Evolutionary conservation across 2,113 vertebrate genomes (phyloP), one percentile per base, ranked within the genome.

Genomic region (Neodontobutis hainanensis): DNA sequence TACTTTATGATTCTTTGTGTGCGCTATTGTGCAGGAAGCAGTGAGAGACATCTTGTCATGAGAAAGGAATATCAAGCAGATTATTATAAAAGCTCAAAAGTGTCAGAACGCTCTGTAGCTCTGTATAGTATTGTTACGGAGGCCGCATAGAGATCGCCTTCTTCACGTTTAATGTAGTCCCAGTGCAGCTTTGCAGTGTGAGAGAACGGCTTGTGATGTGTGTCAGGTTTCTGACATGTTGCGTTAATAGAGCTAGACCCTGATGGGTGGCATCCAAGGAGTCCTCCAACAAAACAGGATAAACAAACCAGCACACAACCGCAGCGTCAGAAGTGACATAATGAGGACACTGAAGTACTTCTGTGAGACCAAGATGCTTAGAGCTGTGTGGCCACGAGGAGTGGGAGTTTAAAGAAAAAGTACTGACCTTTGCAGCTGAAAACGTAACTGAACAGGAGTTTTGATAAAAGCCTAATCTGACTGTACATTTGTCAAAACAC

Each of bases 311-410:
- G 49, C 73, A 76, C 76, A 87, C 82, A 69, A 67, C 72, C 11
- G 34, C 70, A 79, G 75, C 66, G 85, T 81, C 81, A 89, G 49
- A 77, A 78, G 75, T 80, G 89, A 84, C 89, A 90, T 88, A 90
- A 90, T 87, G 86, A 90, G 89, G 88, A 85, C 89, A 86, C 80
- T 83, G 60, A 75, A 73, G 68, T 12, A 69, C 70, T 69, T 84
- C 47, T 80, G 75, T 74, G 62, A 61, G 74, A 63, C 50, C 44
- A 52, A 65, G 42, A 55, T 16, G 47, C 49, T 45, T 69, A 65
- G 49, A 71, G 60, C 14, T 64, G 42, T 64, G 42, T 44, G 50
- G 34, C 19, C 16, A 43, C 44, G 68, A 85, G 70, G 38, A 51
- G 4, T 11, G n/a, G 34, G 19, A 27, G 19, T 27, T 27, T 38